Evolutionary conservation across 2,888 invertebrate genomes (phyloP), one percentile per base, ranked within the genome.

Genomic region (Argyresthia goedartella): DNA sequence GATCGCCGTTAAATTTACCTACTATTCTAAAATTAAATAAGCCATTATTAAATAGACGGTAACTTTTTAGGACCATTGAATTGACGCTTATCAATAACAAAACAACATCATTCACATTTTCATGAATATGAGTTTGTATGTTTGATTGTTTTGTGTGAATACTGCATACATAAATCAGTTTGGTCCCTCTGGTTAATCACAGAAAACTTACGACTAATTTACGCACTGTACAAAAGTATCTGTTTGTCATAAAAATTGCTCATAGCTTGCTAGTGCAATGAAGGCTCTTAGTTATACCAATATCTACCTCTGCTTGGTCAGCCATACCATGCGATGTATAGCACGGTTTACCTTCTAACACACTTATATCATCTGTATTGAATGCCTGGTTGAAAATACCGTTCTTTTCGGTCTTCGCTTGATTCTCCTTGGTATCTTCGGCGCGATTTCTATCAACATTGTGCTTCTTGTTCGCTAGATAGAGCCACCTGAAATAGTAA

Each of bases 401-500:
- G 10, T 53, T 56, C 60, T 74, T 76, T 15, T 71, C 73, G 3
- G 54, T 15, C 52, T 61, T 59, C 15, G 64, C 66, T n/a, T 55
- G 57, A 65, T 70, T 66, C 34, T 62, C 60, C 50, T 62, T 67
- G 47, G 59, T 60, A 57, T 56, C 58, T 54, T 63, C 59, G 54
- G 54, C 54, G 54, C 65, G 60, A 51, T 62, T 55, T 57, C 65
- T 53, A 61, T 62, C 56, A n/a, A 50, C 58, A 54, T 62, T 61
- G 52, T 91, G 89, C 63, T 88, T 89, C 62, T 89, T 89, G 63
- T 91, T 90, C 50, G 91, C 91, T 58, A 89, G 75, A 70, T 92
- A 92, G 72, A 92, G 82, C 92, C 92, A 92, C 53, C 92, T 92
- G 72, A 15, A 25, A 35, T 9, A 14, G 10, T 35, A n/a, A 44